Evolutionary conservation across 2,888 invertebrate species (phyloP), one percentile per base, ranked within the genome.

Genomic region (Lycia hirtaria): DNA sequence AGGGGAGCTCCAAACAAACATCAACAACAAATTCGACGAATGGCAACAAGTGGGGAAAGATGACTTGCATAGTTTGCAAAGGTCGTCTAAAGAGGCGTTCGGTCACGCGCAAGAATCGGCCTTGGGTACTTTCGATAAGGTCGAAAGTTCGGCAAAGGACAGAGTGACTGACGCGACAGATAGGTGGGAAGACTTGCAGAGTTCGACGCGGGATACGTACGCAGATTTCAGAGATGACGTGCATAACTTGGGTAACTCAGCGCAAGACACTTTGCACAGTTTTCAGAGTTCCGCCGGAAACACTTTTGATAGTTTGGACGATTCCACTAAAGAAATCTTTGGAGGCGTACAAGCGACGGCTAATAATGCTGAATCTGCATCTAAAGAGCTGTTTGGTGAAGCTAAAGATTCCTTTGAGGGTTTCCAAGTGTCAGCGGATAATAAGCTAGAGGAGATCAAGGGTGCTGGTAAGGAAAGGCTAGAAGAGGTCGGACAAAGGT

Each of bases 261-360:
- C 88, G 0, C 90, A 91, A 62, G 91, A 91, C 50, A 92, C 91
- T 24, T 62, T 92, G 62, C 88, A 86, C 61, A 91, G 91, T 65
- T 89, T 92, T 74, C 92, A 91, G 67, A 92, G 91, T 69, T 92
- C 92, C 3, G 90, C 92, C 1, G 91, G 91, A 4, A 87, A 92
- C 55, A 92, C 91, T 1, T 92, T 91, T 45, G 92, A 90, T 48
- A 91, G 91, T 64, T 77, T 92, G 49, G 92, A 91, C 32, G 89
- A 92, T 62, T 91, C 91, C 0, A 80, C 85, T 0, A 77, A 79
- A 43, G 84, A 90, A 63, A 78, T 81, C 28, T 65, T 81, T 5
- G 81, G 82, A 3, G 80, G 79, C n/a, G 73, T 72, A 10, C 85
- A 81, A 63, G 76, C 67, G 2, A 24, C 52, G 6, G 28, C 43